Percentiles rank a stretch among this genome's conserved stretches.
These are phyloP conservation scores for human (Homo sapiens) DNA, from an alignment of 2,113 vertebrate genomes.

Conservation along the genomic window DNA sequence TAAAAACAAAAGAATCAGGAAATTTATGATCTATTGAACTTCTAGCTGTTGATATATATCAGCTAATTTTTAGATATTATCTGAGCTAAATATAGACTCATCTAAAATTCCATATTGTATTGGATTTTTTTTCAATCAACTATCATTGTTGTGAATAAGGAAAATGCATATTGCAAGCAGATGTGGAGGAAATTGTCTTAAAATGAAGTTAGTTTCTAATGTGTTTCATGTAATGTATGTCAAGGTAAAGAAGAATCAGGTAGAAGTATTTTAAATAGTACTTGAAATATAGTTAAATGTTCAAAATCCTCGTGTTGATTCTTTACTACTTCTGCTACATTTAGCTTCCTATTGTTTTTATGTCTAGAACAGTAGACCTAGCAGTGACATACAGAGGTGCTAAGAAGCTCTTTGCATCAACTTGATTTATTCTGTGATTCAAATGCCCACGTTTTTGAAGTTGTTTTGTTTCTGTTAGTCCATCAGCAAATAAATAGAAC, in stretches of 20 bases:
- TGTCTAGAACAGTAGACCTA: neutral
- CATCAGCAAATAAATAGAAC: neutral
- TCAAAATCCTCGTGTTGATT: neutral
- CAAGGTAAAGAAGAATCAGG: neutral
- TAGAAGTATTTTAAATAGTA: neutral
- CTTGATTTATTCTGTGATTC: neutral
- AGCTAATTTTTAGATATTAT: neutral
- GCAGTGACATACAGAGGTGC: neutral
- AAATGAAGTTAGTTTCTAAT: constrained; percentile 6
- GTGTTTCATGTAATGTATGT: neutral
- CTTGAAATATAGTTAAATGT: neutral
- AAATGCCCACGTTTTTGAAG: neutral
- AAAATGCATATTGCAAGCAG: constrained; percentile 40
- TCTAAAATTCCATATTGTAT: neutral
- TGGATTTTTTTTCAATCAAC: constrained; percentile 41
- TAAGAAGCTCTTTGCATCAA: neutral
- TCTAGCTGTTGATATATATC: constrained; percentile 2
- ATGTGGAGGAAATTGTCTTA: constrained; percentile 8
- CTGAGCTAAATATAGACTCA: neutral
- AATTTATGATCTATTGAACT: constrained; percentile 45
- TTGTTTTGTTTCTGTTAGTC: neutral
- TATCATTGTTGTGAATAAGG: neutral
- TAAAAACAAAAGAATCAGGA: constrained; percentile 61
- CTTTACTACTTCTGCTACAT: neutral
- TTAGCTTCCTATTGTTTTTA: neutral